A percentile compares a stretch with the other conserved stretches of the same genome.
These are phyloP conservation scores for Serilophus lunatus DNA, from an alignment of 2,113 vertebrate species.

Conservation along the genomic window DNA sequence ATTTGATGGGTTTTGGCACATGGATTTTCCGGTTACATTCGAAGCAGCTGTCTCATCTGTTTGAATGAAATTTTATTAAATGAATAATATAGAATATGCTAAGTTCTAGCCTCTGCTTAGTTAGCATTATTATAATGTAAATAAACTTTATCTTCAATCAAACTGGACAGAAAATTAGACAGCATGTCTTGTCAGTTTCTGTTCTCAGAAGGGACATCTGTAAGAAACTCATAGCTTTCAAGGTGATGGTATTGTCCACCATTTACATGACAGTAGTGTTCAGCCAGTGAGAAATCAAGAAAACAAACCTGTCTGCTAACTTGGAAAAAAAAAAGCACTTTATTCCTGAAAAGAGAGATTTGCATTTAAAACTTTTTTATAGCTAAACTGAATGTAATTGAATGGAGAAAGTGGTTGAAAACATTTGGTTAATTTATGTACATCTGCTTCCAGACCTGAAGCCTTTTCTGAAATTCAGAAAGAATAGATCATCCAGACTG, in stretches of 20 bases:
- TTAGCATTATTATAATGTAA: neutral
- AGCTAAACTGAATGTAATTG: neutral
- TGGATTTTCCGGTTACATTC: neutral
- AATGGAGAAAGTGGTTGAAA: neutral
- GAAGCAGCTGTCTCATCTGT: neutral
- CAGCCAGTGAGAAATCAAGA: neutral
- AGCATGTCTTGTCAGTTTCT: neutral
- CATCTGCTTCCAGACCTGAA: neutral
- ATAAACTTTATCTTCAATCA: neutral
- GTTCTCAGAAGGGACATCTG: neutral
- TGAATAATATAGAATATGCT: neutral
- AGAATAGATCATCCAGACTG: slow-evolving; percentile 16
- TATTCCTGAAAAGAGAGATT: neutral
- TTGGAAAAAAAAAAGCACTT: neutral
- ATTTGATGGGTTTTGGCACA: neutral
- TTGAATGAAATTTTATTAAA: neutral
- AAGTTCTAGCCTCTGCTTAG: neutral
- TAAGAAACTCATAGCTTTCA: neutral
- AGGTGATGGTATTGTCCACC: neutral
- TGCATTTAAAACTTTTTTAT: neutral
- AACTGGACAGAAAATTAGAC: neutral
- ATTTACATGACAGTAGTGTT: neutral
- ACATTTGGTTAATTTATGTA: neutral
- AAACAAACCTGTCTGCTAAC: neutral
- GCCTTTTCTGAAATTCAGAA: neutral